Base-by-base conservation (phyloP, 1,140 invertebrate genomes). In the Zeugodacus cucurbitae region DNA sequence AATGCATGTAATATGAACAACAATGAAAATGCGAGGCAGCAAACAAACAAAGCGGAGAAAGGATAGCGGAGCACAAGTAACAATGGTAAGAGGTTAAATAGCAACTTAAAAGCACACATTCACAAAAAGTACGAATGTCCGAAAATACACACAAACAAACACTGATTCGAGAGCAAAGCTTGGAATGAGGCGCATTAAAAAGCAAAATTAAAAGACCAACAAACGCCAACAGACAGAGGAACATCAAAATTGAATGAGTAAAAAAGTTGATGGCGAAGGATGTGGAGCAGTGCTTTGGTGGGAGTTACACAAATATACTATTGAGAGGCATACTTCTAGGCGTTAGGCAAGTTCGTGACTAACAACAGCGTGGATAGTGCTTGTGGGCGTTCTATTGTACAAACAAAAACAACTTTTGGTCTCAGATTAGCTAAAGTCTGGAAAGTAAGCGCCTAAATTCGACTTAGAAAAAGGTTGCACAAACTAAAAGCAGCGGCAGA, bases 191-290 rank as follows among this genome's bases (percentile, higher is more conserved):
- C n/a, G n/a, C 48, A 26, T 54, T 41, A 82, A 82, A 82, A 29
- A 48, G 41, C 74, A 82, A 44, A 82, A 82, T 82, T 82, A 82
- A 82, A 82, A 54, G 74, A 41, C 74, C 22, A 82, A 17, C 74
- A 48, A 41, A 82, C 41, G 44, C 62, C 62, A 64, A 74, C 70
- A 44, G 34, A 34, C 74, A 44, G 4, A 82, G 26, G 44, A 1
- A 48, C 74, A 48, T 44, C 26, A 82, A 82, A 82, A 48, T 48
- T 54, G 74, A 4, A 82, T 82, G 37, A 82, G 41, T 3, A 3
- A 17, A 34, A 6, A 70, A 70, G 32, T 0, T n/a, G n/a, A 3
- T 41, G 14, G 62, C 14, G 22, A 3, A 29, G 34, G 7, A 29
- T 26, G 20, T 22, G 37, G 2, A 22, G 22, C n/a, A 8, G 5